These are phyloP conservation scores for Catocala fraxini DNA, from an alignment of 2,888 invertebrate species.

Conservation along the genomic window DNA sequence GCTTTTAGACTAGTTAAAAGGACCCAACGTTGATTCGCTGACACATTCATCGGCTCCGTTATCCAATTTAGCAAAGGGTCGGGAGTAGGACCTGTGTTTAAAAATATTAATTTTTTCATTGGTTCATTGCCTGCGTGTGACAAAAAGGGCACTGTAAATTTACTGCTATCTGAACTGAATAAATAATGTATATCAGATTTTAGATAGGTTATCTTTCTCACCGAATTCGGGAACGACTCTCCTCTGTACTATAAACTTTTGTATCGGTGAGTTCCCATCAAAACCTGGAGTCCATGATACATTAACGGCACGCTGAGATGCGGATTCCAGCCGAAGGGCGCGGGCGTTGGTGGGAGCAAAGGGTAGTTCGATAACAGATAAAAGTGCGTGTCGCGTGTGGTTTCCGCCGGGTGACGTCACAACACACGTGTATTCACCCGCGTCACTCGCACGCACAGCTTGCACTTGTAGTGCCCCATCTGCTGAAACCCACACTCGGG, in stretches of 20 bases:
- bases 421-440: slow-evolving; percentile 97
- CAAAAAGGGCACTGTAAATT: not conserved
- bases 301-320: slow-evolving; percentile 93
- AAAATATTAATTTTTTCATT: slow-evolving; percentile 3
- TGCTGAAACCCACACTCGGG: slow-evolving; percentile 91
- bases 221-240: slow-evolving; percentile 96
- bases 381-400: slow-evolving; percentile 94
- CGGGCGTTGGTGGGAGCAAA: slow-evolving; percentile 96
- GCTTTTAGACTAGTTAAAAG: slow-evolving; percentile 96
- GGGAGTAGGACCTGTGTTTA: slow-evolving; percentile 91
- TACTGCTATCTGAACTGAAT: no score
- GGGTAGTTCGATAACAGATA: slow-evolving; percentile 96
- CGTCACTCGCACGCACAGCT: slow-evolving; percentile 96
- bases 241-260: slow-evolving; percentile 97
- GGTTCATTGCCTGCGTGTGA: not conserved
- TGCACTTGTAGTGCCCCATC: slow-evolving; percentile 96
- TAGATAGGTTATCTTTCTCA: slow-evolving; percentile 69
- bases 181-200: no score
- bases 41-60: slow-evolving; percentile 95
- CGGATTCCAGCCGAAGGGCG: slow-evolving; percentile 90
- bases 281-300: slow-evolving; percentile 98
- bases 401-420: slow-evolving; percentile 97
- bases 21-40: slow-evolving; percentile 92
- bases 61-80: slow-evolving; percentile 96
- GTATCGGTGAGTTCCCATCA: slow-evolving; percentile 98